Base-by-base conservation (phyloP, 2,113 vertebrate genomes). In the Epinephelus moara region DNA sequence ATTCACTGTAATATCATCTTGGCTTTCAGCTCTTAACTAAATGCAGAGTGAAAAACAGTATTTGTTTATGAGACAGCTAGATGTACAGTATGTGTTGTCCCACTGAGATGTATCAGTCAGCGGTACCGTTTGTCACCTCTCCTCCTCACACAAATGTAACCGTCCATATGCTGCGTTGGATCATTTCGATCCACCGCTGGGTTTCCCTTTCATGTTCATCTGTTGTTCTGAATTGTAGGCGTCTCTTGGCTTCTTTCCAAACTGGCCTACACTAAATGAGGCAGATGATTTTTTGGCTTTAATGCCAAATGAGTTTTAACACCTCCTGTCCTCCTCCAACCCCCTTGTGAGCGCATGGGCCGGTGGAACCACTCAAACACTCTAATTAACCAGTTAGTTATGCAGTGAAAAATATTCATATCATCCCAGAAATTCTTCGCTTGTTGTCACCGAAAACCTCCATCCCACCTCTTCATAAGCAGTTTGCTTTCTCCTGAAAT, bases 231-330 rank as follows among this genome's bases (percentile, higher is more conserved):
- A 72, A 6, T 0, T 68, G 90, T 82, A 66, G 89, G 84, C 52
- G 47, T 27, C 74, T 79, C 66, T 89, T 2, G 77, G 80, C 85
- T 42, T 40, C 53, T 69, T 59, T 85, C 89, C 87, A 92, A 82
- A 53, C 30, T 69, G 47, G 68, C 89, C 91, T 27, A 88, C 92
- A 81, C 69, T 25, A 37, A 86, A 85, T 69, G 66, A 87, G 63
- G 49, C 64, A 70, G 67, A 88, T 78, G 56, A 55, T 67, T 82
- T 84, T 75, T 75, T 18, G 37, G 4, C 23, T 84, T 77, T 63
- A 74, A 63, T 73, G 82, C 84, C 85, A 89, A 81, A 75, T 81
- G 55, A 88, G 52, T 80, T 91, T 85, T 83, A 60, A 45, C 79
- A 45, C 73, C 86, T 83, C 55, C 47, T 73, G 17, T 81, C 83